Percentiles rank a stretch among this genome's conserved stretches.
Conservation (phyloP, 1,140 invertebrate species). For the Drosophila aff. region DNA sequence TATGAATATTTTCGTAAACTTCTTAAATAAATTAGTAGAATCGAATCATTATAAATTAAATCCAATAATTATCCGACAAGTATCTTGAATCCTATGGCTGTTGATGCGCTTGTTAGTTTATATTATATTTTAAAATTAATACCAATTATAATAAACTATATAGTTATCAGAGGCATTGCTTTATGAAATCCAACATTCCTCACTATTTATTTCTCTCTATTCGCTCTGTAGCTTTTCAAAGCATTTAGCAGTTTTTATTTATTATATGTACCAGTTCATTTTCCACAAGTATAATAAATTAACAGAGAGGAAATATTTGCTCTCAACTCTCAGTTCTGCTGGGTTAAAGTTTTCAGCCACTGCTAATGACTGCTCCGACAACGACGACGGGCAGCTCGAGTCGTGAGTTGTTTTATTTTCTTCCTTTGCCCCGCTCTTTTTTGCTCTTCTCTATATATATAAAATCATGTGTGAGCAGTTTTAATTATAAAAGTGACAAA, state of each 20-base stretch:
- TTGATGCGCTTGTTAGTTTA: too few relatives aligned
- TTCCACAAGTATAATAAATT: conserved; percentile 35
- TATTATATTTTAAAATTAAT: neutral
- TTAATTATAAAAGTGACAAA: conserved; percentile 81
- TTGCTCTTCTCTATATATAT: conserved; percentile 29
- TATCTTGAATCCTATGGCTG: too few relatives aligned
- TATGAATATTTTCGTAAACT: neutral
- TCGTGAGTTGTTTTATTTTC: conserved; percentile 46
- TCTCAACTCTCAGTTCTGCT: conserved; percentile 31
- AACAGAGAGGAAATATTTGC: conserved; percentile 16
- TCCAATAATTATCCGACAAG: too few relatives aligned
- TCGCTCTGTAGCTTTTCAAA: conserved; percentile 35
- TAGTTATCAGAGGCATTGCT: neutral
- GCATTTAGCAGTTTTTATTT: conserved; percentile 60
- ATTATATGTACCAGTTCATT: conserved; percentile 22
- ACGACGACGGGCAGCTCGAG: conserved; percentile 13
- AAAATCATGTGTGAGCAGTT: conserved; percentile 65
- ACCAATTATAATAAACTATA: too few relatives aligned
- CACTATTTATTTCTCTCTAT: conserved; percentile 1
- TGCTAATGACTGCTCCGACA: conserved; percentile 52
- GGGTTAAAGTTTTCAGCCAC: conserved; percentile 35
- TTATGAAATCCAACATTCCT: neutral
- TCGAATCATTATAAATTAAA: too few relatives aligned
- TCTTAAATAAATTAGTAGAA: too few relatives aligned
- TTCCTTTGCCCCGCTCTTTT: conserved; percentile 12